A percentile compares a stretch with the other conserved stretches of the same genome.
phyloP scores from a whole-genome alignment of 2,113 vertebrate genomes.

The Syngnathoides biaculeatus region DNA sequence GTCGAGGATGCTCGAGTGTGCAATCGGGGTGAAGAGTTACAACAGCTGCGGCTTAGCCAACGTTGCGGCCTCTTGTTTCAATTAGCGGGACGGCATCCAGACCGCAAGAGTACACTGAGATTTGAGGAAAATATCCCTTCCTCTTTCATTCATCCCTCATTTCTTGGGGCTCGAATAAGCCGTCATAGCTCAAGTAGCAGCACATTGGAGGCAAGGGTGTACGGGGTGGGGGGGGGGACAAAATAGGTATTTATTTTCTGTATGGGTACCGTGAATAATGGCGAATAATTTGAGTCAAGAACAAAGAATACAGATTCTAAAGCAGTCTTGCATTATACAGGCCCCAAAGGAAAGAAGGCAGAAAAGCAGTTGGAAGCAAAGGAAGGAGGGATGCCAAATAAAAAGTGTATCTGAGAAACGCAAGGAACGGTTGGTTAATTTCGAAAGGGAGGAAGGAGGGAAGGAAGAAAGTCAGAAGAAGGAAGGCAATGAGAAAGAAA shows the following conservation, averaged over 20 bases:
- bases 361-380: not conserved
- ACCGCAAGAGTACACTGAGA: constrained; percentile 19
- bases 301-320: not conserved
- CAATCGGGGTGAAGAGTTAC: constrained; percentile 43
- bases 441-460: too few species aligned
- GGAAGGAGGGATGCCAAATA: not conserved
- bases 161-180: not conserved
- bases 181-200: not conserved
- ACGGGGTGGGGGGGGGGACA: too few species aligned
- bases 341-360: too few species aligned
- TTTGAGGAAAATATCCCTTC: constrained; percentile 18
- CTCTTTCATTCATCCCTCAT: constrained; percentile 7
- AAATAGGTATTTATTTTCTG: not conserved
- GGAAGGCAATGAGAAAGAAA: not conserved
- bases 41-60: constrained; percentile 29
- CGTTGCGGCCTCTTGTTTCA: constrained; percentile 44
- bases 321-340: too few species aligned
- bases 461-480: not conserved
- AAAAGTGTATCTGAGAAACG: too few species aligned
- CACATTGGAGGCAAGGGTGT: too few species aligned
- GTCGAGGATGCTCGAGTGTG: constrained; percentile 28
- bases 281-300: not conserved
- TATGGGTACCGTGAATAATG: not conserved
- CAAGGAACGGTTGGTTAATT: too few species aligned
- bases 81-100: constrained; percentile 32